Conservation (phyloP, 2,888 invertebrate species). For the Ormyrus nitidulus region DNA sequence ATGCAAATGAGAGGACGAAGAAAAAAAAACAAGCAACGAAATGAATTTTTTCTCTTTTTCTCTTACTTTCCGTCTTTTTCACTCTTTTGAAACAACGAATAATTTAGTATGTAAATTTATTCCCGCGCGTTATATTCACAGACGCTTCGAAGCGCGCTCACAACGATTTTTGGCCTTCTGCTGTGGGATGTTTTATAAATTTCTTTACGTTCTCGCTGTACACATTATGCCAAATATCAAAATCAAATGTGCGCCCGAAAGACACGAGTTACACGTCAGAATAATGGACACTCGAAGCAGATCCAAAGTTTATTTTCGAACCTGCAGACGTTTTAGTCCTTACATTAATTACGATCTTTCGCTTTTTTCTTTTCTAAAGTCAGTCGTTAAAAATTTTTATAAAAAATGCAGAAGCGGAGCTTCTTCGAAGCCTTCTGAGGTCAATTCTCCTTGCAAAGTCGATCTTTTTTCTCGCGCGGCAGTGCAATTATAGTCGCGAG, state of each 20-base stretch:
- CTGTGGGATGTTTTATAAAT: conserved; percentile 17
- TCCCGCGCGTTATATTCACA: conserved; percentile 33
- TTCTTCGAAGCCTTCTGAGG: too few species aligned
- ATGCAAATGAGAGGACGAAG: conserved; percentile 14
- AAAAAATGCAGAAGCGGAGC: too few species aligned
- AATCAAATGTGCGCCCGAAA: too few species aligned
- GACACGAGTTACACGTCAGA: too few species aligned
- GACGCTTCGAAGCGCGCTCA: conserved; percentile 32
- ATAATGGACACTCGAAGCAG: too few species aligned
- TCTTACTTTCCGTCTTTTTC: not conserved
- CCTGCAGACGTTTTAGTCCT: too few species aligned
- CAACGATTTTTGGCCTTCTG: conserved; percentile 26
- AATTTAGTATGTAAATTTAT: conserved; percentile 45
- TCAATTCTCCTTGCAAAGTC: too few species aligned
- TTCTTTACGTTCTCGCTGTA: not conserved
- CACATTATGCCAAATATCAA: conserved; percentile 1
- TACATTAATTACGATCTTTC: too few species aligned
- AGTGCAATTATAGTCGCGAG: conserved; percentile 9
- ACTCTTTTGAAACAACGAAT: conserved; percentile 31
- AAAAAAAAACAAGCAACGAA: conserved; percentile 40
- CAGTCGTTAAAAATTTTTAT: too few species aligned
- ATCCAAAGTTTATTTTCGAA: too few species aligned
- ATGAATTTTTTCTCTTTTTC: conserved; percentile 22
- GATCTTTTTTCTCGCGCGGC: too few species aligned
- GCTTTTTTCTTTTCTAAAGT: too few species aligned